Conservation (phyloP, 2,888 invertebrate genomes). For the Belgica antarctica region DNA sequence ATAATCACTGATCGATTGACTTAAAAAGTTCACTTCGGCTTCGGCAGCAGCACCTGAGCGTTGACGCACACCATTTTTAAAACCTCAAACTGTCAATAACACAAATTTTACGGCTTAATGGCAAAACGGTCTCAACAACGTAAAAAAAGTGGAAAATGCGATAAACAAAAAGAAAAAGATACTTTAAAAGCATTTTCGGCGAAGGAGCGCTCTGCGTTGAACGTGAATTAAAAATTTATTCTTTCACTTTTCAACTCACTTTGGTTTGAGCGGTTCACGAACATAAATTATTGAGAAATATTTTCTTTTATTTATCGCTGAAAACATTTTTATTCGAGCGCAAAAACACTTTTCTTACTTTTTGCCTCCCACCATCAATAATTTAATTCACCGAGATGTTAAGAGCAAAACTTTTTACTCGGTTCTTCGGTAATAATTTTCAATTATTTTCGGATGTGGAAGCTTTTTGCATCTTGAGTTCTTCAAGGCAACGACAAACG, state of each 20-base stretch:
- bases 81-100: slow-evolving; percentile 35
- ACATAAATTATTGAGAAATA: slow-evolving; percentile 36
- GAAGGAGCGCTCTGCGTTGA: background rate
- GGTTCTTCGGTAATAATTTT: background rate
- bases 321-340: background rate
- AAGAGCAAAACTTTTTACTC: background rate
- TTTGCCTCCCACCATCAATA: slow-evolving; percentile 10
- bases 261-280: background rate
- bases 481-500: background rate
- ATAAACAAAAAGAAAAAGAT: background rate
- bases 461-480: background rate
- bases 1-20: background rate
- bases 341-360: background rate
- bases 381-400: slow-evolving; percentile 36
- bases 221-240: slow-evolving; percentile 38
- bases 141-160: background rate
- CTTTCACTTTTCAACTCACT: slow-evolving; percentile 11
- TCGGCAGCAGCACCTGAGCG: background rate
- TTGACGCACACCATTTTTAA: background rate
- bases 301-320: slow-evolving; percentile 17
- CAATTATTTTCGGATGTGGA: background rate
- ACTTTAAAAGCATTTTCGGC: slow-evolving; percentile 29
- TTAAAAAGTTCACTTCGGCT: background rate
- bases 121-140: background rate
- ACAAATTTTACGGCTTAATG: slow-evolving; percentile 36